Evolutionary conservation across 2,113 vertebrate genomes (phyloP).

Genomic region (Nesoenas mayeri): DNA sequence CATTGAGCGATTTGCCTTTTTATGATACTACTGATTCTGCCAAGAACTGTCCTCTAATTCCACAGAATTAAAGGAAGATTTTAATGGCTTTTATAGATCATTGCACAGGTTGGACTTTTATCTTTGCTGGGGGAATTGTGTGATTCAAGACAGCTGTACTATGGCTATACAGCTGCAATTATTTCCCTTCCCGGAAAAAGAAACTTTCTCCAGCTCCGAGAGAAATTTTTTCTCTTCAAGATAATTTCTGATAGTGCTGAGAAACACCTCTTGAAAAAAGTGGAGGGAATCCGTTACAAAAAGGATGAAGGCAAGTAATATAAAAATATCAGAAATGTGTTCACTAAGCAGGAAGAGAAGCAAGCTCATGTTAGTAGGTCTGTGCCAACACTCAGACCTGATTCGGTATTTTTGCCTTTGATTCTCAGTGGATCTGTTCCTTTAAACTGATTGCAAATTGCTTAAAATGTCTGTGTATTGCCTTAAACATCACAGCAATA

Average conservation of each 20-base stretch:
- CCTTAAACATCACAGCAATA: neutral
- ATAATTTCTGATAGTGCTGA: neutral
- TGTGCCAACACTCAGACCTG: neutral
- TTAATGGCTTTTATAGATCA: neutral
- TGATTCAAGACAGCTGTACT: neutral
- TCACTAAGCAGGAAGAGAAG: neutral
- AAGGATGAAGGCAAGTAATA: neutral
- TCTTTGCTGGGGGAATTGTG: neutral
- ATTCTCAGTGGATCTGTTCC: neutral
- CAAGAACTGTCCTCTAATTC: neutral
- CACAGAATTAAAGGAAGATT: neutral
- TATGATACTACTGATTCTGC: neutral
- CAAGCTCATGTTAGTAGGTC: neutral
- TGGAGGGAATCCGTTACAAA: neutral
- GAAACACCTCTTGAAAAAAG: neutral
- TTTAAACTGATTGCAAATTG: neutral
- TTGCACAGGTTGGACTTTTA: neutral
- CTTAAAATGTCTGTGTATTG: neutral
- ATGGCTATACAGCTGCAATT: neutral
- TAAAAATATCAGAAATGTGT: neutral
- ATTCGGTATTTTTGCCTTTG: neutral
- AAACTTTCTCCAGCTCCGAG: neutral
- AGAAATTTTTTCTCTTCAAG: neutral
- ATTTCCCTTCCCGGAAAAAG: neutral
- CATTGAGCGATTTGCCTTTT: neutral